phyloP scores from a whole-genome alignment of 2,888 invertebrate genomes.

The Acanthopleura granulata region DNA sequence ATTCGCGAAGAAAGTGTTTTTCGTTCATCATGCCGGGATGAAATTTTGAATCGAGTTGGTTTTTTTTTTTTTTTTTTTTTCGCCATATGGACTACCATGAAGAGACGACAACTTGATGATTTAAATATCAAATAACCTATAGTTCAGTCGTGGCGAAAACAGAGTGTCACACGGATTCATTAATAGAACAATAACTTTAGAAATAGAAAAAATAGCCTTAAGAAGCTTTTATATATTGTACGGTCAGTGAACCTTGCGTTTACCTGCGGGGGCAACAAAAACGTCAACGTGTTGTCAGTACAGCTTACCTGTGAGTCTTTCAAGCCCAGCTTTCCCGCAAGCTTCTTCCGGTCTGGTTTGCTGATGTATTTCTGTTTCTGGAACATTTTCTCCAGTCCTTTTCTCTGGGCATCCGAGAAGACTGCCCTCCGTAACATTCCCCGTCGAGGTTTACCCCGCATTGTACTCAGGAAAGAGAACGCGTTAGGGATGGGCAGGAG shows the following conservation, averaged over 20 bases:
- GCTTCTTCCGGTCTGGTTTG: conserved; percentile 96
- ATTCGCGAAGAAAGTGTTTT: too few relatives aligned
- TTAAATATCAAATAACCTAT: too few relatives aligned
- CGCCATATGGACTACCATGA: too few relatives aligned
- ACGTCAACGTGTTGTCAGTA: background rate
- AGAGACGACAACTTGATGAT: too few relatives aligned
- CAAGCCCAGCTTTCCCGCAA: conserved; percentile 94
- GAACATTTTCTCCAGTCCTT: conserved; percentile 95
- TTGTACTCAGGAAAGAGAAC: conserved; percentile 63
- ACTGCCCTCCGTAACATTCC: conserved; percentile 98
- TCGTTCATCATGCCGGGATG: too few relatives aligned
- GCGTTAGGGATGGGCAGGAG: conserved; percentile 62
- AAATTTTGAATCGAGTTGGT: too few relatives aligned
- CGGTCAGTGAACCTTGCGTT: too few relatives aligned
- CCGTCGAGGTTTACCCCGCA: conserved; percentile 81
- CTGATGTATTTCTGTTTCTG: conserved; percentile 98
- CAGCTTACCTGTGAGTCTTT: conserved; percentile 94
- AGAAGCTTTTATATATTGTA: too few relatives aligned
- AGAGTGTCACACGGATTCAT: background rate
- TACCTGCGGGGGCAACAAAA: background rate
- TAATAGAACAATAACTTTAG: too few relatives aligned
- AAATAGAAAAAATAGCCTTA: too few relatives aligned
- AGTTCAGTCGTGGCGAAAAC: background rate
- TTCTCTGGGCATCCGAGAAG: conserved; percentile 95
- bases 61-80: too few relatives aligned